Percentiles rank a stretch among this genome's conserved stretches.
These are phyloP conservation scores for Salvelinus sp. DNA, from an alignment of 2,113 vertebrate genomes.

Conservation along the genomic window DNA sequence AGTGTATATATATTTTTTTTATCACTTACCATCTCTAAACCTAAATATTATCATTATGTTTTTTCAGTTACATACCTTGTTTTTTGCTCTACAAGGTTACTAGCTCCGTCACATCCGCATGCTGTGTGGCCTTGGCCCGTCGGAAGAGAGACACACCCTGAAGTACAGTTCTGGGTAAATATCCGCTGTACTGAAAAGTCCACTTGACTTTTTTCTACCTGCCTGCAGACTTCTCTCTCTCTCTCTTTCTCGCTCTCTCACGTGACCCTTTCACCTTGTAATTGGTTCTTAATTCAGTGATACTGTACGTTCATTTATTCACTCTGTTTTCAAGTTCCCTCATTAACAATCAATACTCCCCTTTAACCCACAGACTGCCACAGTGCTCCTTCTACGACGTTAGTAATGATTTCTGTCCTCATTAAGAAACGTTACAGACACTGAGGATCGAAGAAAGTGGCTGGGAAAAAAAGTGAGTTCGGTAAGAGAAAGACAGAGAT, in stretches of 20 bases:
- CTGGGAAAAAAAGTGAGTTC: background rate
- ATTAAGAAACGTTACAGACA: background rate
- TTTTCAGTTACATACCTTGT: background rate
- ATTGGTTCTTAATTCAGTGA: background rate
- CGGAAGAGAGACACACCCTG: too few species aligned
- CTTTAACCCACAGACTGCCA: background rate
- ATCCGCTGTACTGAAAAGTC: background rate
- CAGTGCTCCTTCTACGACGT: conserved; percentile 1
- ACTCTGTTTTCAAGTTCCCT: background rate
- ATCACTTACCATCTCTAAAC: background rate
- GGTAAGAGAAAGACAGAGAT: too few species aligned
- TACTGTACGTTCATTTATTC: background rate
- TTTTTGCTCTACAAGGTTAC: conserved; percentile 18
- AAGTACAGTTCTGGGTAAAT: background rate
- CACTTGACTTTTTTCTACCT: background rate
- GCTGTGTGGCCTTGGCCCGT: background rate
- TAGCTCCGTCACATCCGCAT: conserved; percentile 8
- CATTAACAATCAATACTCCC: conserved; percentile 3
- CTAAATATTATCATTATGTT: background rate
- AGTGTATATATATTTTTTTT: too few species aligned
- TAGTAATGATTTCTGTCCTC: background rate
- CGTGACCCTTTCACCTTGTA: background rate
- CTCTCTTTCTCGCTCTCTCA: background rate
- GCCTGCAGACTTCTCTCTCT: background rate
- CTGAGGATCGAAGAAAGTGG: background rate